Base-by-base conservation (phyloP, 92 coral and sea anemone genomes). In the Epizoanthus ramosus region DNA sequence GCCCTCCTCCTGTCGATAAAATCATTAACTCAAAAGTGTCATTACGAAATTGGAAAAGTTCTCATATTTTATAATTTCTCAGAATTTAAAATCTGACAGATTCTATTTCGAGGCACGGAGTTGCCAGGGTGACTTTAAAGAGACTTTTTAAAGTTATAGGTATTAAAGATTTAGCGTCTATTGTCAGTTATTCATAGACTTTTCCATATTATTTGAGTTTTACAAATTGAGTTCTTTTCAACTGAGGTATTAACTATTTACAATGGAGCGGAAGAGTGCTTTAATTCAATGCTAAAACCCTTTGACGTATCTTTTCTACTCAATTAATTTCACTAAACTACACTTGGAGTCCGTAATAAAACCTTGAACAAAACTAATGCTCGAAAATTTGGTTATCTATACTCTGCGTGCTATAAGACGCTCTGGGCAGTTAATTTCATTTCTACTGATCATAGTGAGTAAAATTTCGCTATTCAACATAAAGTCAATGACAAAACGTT, bases 271-370 rank as follows among this genome's bases (percentile, higher is more conserved):
- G 85, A 84, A 69, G 60, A 61, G 57, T 24, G 53, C 73, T 82
- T 88, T 84, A 79, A 69, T 71, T 88, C 74, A 88, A 76, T 60
- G 43, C 74, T 35, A 74, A 65, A 87, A 54, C 8, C 19, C 70
- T 79, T 63, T 66, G 43, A 22, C 85, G 45, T 53, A n/a, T 58
- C 24, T 75, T 75, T 33, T 68, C 69, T 31, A 58, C 68, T 75
- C 81, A 75, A 75, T 75, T 75, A 75, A 75, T 75, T 60, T 75
- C 23, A 19, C 81, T n/a, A 75, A 18, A 75, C 81, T n/a, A 35
- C 54, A 75, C 43, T 75, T 75, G 45, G 81, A 75, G 54, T 75
- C 35, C 25, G 68, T 43, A 61, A 33, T 60, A 61, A 47, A 19
- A 33, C 54, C 15, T 22, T 28, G 80, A n/a, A 57, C 66, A 57